Percentiles rank a stretch among this genome's conserved stretches.
Conservation (phyloP, 2,888 invertebrate species). For the Diogma glabrata region DNA sequence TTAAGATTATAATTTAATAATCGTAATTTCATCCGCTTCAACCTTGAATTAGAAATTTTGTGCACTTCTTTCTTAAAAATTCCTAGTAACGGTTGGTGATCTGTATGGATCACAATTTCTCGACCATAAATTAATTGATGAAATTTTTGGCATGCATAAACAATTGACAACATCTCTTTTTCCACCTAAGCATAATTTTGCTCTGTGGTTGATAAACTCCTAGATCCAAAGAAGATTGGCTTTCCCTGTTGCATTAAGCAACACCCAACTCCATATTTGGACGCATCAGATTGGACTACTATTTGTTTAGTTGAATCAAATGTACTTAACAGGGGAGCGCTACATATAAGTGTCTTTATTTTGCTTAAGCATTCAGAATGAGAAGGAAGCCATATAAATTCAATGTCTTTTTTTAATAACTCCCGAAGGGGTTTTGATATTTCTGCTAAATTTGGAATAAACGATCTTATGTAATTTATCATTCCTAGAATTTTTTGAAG, state of each 20-base stretch:
- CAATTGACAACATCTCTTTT: conserved; percentile 19
- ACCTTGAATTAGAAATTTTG: background rate
- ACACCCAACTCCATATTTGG: background rate
- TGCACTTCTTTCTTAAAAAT: background rate
- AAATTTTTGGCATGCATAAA: conserved; percentile 8
- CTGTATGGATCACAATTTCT: background rate
- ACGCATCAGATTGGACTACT: too few relatives aligned
- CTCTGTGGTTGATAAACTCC: too few relatives aligned
- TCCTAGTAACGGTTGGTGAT: background rate
- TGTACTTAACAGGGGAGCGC: conserved; percentile 3
- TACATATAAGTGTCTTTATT: conserved; percentile 13
- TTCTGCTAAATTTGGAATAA: conserved; percentile 16
- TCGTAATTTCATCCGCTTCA: background rate
- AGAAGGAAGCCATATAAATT: conserved; percentile 11
- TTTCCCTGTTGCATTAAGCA: too few relatives aligned
- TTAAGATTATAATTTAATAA: background rate
- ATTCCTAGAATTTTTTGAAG: conserved; percentile 11
- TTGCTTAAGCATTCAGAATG: conserved; percentile 10
- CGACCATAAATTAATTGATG: conserved; percentile 12
- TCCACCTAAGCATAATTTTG: too few relatives aligned
- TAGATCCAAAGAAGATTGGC: too few relatives aligned
- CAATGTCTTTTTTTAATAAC: conserved; percentile 15
- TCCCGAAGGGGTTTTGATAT: conserved; percentile 15
- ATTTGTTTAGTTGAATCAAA: conserved; percentile 11
- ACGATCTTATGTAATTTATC: conserved; percentile 17